phyloP scores from a whole-genome alignment of 2,888 invertebrate species.

The Nomada ruficornis region DNA sequence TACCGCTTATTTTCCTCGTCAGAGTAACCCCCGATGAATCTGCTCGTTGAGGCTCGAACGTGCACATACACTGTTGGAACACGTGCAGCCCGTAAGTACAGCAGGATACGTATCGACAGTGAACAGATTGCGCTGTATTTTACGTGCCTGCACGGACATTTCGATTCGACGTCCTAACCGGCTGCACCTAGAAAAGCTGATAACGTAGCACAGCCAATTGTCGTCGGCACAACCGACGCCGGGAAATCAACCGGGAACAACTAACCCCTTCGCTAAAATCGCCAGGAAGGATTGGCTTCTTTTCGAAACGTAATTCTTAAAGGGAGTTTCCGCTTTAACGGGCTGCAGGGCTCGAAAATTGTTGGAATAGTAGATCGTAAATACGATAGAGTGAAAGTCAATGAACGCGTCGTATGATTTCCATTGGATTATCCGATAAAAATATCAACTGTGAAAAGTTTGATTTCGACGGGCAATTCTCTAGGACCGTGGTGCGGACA shows the following conservation, averaged over 20 bases:
- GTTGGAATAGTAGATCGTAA: neutral
- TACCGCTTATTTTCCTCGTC: slow-evolving; percentile 45
- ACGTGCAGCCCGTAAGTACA: slow-evolving; percentile 40
- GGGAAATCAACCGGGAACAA: slow-evolving; percentile 43
- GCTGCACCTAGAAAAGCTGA: slow-evolving; percentile 41
- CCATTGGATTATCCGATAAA: neutral
- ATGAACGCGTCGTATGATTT: slow-evolving; percentile 7
- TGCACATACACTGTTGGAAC: slow-evolving; percentile 19
- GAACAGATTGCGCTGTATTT: slow-evolving; percentile 70
- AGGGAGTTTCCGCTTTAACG: neutral
- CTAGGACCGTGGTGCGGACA: no score
- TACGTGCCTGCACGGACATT: slow-evolving; percentile 51
- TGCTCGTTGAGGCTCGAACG: slow-evolving; percentile 16
- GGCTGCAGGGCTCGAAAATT: no score
- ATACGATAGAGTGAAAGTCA: slow-evolving; percentile 27
- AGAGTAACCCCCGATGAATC: slow-evolving; percentile 10
- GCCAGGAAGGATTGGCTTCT: neutral
- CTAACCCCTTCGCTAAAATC: neutral
- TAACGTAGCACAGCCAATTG: slow-evolving; percentile 49
- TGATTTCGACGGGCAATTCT: neutral
- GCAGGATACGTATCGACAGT: slow-evolving; percentile 57
- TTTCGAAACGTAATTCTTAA: neutral
- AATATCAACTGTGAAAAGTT: no score
- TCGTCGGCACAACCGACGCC: slow-evolving; percentile 35
- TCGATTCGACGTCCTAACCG: slow-evolving; percentile 39